Conservation (phyloP, 2,888 invertebrate species). For the Masnerella sp. region DNA sequence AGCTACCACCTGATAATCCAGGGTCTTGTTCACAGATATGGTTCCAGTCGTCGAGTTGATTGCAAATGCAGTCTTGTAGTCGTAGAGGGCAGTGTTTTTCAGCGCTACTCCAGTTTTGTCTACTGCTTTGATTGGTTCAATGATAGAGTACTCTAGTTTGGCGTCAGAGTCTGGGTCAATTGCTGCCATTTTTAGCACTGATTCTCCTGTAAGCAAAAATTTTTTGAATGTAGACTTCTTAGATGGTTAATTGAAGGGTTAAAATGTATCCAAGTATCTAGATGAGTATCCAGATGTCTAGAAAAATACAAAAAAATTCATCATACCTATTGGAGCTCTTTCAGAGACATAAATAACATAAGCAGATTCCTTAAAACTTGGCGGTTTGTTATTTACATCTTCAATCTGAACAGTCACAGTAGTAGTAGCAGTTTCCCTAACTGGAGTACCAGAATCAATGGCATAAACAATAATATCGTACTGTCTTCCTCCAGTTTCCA, state of each 20-base stretch:
- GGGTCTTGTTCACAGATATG: conserved; percentile 82
- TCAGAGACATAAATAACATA: conserved; percentile 86
- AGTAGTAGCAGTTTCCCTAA: conserved; percentile 88
- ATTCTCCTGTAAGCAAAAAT: conserved; percentile 77
- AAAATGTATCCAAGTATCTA: conserved; percentile 29
- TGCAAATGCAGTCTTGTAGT: conserved; percentile 83
- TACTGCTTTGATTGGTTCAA: conserved; percentile 84
- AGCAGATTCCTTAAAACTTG: conserved; percentile 83
- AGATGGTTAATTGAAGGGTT: no score
- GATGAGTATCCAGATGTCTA: no score
- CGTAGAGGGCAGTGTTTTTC: conserved; percentile 81
- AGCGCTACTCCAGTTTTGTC: conserved; percentile 87
- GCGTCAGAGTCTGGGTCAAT: conserved; percentile 85
- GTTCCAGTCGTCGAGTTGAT: conserved; percentile 85
- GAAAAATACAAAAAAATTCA: no score
- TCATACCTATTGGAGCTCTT: conserved; percentile 81
- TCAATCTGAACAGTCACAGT: conserved; percentile 85
- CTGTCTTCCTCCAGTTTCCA: conserved; percentile 83
- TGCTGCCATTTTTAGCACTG: conserved; percentile 83
- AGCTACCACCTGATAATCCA: conserved; percentile 86
- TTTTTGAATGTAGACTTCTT: no score
- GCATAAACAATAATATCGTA: conserved; percentile 87
- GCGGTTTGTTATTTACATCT: conserved; percentile 90
- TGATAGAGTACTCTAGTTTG: conserved; percentile 83
- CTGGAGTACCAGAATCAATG: conserved; percentile 86